phyloP scores from a whole-genome alignment of 2,888 invertebrate genomes.

The Seira sanloemensis region DNA sequence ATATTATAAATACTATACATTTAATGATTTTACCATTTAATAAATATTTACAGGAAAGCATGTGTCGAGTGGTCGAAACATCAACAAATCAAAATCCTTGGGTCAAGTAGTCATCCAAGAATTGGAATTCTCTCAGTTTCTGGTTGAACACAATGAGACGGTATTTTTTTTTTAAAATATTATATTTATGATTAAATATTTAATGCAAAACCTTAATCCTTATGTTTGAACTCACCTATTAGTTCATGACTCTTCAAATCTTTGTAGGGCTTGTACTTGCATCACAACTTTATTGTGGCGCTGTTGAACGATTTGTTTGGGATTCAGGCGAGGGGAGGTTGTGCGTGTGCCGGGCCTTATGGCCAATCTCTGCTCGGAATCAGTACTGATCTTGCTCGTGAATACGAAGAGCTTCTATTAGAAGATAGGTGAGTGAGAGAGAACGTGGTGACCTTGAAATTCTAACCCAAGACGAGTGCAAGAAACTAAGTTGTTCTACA shows the following conservation, averaged over 20 bases:
- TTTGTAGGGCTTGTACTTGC: conserved; percentile 81
- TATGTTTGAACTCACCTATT: neutral
- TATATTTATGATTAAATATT: neutral
- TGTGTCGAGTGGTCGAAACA: conserved; percentile 76
- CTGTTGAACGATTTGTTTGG: conserved; percentile 94
- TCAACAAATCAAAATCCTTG: conserved; percentile 87
- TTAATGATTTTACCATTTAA: conserved; percentile 34
- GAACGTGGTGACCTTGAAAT: neutral
- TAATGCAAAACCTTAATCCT: neutral
- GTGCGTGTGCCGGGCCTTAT: conserved; percentile 88
- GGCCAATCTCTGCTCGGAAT: conserved; percentile 91
- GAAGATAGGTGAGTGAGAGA: conserved; percentile 81
- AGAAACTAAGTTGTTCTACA: neutral
- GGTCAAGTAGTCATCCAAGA: conserved; percentile 77
- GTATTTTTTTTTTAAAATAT: conserved; percentile 78
- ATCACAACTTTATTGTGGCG: conserved; percentile 91
- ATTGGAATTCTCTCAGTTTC: conserved; percentile 90
- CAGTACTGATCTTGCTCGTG: conserved; percentile 84
- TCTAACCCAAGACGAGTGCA: neutral
- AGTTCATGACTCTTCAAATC: no score
- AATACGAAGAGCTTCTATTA: conserved; percentile 84
- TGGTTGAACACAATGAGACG: conserved; percentile 85
- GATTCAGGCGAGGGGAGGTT: conserved; percentile 86
- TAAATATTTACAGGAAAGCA: conserved; percentile 59
- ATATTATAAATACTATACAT: conserved; percentile 68